Percentiles rank a stretch among this genome's conserved stretches.
phyloP scores from a whole-genome alignment of 2,797 vertebrate genomes.

The Cynopterus sphinx region DNA sequence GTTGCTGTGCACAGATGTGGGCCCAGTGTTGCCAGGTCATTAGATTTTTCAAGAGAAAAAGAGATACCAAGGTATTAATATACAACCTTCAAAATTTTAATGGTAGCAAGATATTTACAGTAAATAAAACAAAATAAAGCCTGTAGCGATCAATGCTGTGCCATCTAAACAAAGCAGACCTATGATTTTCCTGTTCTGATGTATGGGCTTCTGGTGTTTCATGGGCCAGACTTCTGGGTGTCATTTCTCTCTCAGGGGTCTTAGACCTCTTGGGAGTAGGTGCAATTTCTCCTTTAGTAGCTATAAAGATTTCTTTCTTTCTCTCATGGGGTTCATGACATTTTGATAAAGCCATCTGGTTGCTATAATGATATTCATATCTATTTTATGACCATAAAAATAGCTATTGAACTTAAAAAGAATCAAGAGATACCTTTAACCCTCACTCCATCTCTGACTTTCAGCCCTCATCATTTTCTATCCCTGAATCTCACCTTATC shows the following conservation, averaged over 20 bases:
- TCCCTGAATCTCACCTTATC: neutral
- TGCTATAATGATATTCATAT: constrained; percentile 57
- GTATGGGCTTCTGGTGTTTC: neutral
- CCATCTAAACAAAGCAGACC: neutral
- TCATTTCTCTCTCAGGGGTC: neutral
- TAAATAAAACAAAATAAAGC: neutral
- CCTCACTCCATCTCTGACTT: constrained; percentile 17
- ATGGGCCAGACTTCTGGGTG: neutral
- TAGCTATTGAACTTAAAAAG: constrained; percentile 58
- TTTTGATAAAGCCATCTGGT: constrained; percentile 59
- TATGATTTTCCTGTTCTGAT: neutral
- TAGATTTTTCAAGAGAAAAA: constrained; percentile 28
- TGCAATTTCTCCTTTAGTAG: constrained; percentile 29
- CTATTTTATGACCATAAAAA: constrained; percentile 56
- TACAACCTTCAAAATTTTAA: constrained; percentile 28
- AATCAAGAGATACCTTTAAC: constrained; percentile 13
- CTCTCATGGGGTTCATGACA: constrained; percentile 59
- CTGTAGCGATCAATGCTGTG: neutral
- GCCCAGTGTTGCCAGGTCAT: neutral
- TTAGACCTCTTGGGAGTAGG: neutral
- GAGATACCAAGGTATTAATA: neutral
- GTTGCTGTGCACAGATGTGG: neutral
- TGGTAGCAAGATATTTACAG: neutral
- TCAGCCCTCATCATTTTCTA: neutral
- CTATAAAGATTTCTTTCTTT: constrained; percentile 59